phyloP scores from a whole-genome alignment of 2,797 vertebrate species.

The Sandelia bainsii region DNA sequence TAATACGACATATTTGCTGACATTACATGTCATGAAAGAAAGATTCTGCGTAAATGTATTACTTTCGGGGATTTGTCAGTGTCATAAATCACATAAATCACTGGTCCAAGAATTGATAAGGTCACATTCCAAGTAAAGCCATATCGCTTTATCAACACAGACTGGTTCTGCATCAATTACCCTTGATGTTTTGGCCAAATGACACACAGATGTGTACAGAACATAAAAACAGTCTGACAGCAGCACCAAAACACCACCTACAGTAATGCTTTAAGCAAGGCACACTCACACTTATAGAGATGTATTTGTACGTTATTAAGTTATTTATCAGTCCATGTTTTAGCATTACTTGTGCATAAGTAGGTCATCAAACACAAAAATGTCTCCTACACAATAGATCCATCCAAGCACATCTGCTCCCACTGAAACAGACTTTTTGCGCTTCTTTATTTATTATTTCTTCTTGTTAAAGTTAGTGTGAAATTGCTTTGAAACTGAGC shows the following conservation, averaged over 20 bases:
- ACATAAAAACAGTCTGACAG: constrained; percentile 1
- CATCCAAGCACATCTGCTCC: neutral
- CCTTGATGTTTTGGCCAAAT: constrained; percentile 28
- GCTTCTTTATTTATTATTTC: constrained; percentile 11
- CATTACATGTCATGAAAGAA: neutral
- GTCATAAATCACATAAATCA: constrained; percentile 29
- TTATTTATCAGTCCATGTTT: neutral
- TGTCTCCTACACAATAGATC: neutral
- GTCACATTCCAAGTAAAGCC: constrained; percentile 32
- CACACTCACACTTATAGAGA: neutral
- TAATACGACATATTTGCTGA: neutral
- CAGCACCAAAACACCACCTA: neutral
- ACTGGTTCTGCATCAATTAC: constrained; percentile 31
- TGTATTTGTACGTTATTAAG: neutral
- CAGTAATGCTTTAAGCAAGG: constrained; percentile 2
- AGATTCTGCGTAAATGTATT: neutral
- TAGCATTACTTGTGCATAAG: neutral
- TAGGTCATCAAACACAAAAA: neutral
- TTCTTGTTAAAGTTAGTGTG: neutral
- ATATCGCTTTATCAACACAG: constrained; percentile 25
- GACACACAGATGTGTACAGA: constrained; percentile 3
- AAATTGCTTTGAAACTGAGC: neutral
- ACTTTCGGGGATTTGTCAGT: constrained; percentile 14
- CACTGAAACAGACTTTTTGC: neutral
- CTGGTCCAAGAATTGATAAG: constrained; percentile 8